A percentile compares a stretch with the other conserved stretches of the same genome.
phyloP scores from a whole-genome alignment of 2,888 invertebrate genomes.

The Xylocampa areola region DNA sequence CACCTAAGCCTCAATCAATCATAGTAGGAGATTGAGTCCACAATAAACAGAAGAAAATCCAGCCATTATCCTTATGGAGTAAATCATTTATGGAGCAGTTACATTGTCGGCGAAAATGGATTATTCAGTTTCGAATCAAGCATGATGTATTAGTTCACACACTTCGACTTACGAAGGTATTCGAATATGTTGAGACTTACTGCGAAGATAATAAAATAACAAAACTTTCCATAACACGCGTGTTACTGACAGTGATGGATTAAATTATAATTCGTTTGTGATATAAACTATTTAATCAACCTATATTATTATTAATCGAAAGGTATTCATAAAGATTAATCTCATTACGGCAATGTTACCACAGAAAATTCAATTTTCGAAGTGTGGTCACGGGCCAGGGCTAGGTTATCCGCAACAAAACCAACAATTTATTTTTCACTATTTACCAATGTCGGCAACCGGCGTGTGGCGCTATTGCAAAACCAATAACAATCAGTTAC shows the following conservation, averaged over 20 bases:
- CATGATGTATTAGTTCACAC: conserved; percentile 63
- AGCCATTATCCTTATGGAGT: conserved; percentile 75
- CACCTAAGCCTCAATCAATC: conserved; percentile 82
- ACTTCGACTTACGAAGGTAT: conserved; percentile 47
- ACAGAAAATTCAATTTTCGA: conserved; percentile 29
- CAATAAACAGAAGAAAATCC: conserved; percentile 80
- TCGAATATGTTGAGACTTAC: conserved; percentile 22
- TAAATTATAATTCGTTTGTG: conserved; percentile 45
- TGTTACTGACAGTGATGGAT: conserved; percentile 55
- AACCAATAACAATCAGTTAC: conserved; percentile 78
- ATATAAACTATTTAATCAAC: conserved; percentile 15
- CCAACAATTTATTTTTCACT: conserved; percentile 69
- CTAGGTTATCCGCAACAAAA: conserved; percentile 56
- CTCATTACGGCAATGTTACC: conserved; percentile 15
- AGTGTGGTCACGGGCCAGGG: conserved; percentile 20
- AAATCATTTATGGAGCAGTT: conserved; percentile 79
- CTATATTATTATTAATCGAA: conserved; percentile 22
- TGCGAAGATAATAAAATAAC: conserved; percentile 39
- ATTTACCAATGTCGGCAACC: conserved; percentile 63
- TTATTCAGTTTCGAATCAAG: conserved; percentile 66
- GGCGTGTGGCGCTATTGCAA: conserved; percentile 57
- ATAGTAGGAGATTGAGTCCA: conserved; percentile 76
- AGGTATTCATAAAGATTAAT: conserved; percentile 13
- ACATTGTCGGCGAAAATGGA: conserved; percentile 68
- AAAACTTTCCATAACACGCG: conserved; percentile 43